Evolutionary conservation across 1,140 invertebrate species (phyloP), one percentile per base, ranked within the genome.

Genomic region (Drosophila neocordata): DNA sequence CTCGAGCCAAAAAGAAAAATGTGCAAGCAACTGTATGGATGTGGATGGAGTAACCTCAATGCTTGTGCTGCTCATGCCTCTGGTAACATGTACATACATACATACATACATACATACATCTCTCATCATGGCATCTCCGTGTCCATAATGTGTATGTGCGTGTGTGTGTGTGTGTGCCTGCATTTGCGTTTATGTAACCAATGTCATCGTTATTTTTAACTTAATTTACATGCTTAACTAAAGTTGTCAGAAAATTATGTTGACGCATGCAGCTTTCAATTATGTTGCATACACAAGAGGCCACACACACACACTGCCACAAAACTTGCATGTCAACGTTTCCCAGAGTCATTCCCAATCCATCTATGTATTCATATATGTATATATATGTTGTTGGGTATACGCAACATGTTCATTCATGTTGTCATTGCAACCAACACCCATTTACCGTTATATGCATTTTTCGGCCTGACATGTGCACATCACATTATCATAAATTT

Each of bases 121-220:
- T 31, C 27, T 31, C 27, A 6, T 31, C 27, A 31, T 31, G 27
- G 27, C 27, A 31, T 31, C 27, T 6, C 27, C 27, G 55, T 52
- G n/a, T 59, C 41, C 9, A 2, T 18, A 7, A 15, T 53, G 57
- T 48, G 24, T 22, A 51, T 69, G 75, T 68, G 70, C 62, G 38
- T 72, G 67, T n/a, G n/a, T n/a, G 24, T 53, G 57, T 48, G 24
- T 22, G 56, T 69, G 75, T 68, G 70, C 62, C 48, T 72, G 67
- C 82, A 75, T 78, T 82, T 87, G 78, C 78, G 83, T 83, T 87
- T 87, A 87, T 89, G 76, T 77, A 83, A 87, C 84, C 83, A 89
- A 88, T 87, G 83, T 89, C 83, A 89, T 89, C 79, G 84, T 87
- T 87, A 88, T 90, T 90, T 87, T 90, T 87, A 80, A 87, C 80